Percentiles rank a stretch among this genome's conserved stretches.
Conservation (phyloP, 1,140 invertebrate species). For the Lordiphosa clarofinis region DNA sequence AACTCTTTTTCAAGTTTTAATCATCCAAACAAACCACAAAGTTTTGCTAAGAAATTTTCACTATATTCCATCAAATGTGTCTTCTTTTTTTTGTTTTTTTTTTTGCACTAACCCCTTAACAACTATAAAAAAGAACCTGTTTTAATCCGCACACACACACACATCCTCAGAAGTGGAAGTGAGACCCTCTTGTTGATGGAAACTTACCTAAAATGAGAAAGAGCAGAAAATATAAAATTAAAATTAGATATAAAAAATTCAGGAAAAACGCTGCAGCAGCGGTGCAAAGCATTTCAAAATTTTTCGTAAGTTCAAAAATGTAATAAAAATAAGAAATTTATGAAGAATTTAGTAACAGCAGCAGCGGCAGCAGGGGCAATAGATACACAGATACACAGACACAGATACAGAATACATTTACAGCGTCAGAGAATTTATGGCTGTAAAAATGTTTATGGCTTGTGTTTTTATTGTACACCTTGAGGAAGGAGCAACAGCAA, state of each 20-base stretch:
- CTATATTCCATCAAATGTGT: no score
- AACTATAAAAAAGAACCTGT: no score
- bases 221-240: slow-evolving; percentile 32
- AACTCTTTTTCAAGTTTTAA: no score
- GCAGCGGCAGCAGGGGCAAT: slow-evolving; percentile 18
- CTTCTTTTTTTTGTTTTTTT: no score
- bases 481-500: slow-evolving; percentile 1
- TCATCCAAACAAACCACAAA: no score
- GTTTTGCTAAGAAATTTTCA: no score
- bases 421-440: slow-evolving; percentile 54
- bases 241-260: slow-evolving; percentile 67
- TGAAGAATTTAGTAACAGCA: slow-evolving; percentile 64
- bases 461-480: slow-evolving; percentile 44
- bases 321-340: slow-evolving; percentile 73
- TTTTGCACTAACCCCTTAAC: no score
- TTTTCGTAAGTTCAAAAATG: slow-evolving; percentile 70
- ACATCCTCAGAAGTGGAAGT: no score
- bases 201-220: slow-evolving; percentile 65
- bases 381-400: background rate
- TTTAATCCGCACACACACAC: no score
- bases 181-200: slow-evolving; percentile 18
- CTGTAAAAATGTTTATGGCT: slow-evolving; percentile 75
- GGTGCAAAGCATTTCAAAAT: slow-evolving; percentile 36
- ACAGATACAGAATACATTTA: slow-evolving; percentile 5
- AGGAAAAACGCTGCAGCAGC: slow-evolving; percentile 12